Base-by-base conservation (phyloP, 1,140 invertebrate species). In the Cyclina sinensis region DNA sequence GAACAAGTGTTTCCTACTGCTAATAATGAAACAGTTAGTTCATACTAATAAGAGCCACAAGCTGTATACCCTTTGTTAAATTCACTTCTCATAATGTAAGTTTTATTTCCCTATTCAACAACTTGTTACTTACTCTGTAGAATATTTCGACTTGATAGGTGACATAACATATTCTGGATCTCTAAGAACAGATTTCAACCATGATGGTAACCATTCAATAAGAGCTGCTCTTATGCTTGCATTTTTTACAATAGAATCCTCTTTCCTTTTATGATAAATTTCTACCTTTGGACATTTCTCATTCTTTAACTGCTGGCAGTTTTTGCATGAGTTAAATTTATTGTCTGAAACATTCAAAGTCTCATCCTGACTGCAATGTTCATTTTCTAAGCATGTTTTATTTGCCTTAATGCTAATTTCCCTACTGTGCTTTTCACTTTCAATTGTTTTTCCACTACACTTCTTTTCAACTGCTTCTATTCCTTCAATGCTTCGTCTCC, bases 141-240 rank as follows among this genome's bases (percentile, higher is more conserved):
- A 54, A 5, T 48, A 51, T 11, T 51, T 78, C 24, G 37, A 48
- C n/a, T 88, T 88, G 4, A 35, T 14, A 43, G n/a, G n/a, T 48
- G 43, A 39, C 54, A 90, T 57, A 16, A 78, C 16, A 76, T 87
- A 78, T 68, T 83, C 89, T 78, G 85, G 78, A 62, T 87, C 83
- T 27, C 7, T 70, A 18, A 89, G 43, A 76, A 89, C 81, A 16
- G 76, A 89, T 74, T 62, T 57, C 57, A 86, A 84, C 82, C 83
- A 86, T 76, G 46, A 9, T 32, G 76, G 65, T 30, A 32, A 73
- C 12, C 65, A 30, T 48, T 84, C 82, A 84, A 74, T 54, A 14
- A 84, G 43, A 2, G 37, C 68, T 68, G 65, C 11, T 35, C 62
- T 46, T 35, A 84, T 57, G 24, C 82, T 74, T 37, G 68, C 43